Evolutionary conservation across 2,113 vertebrate species (phyloP).

Genomic region (Odocoileus virginianus): DNA sequence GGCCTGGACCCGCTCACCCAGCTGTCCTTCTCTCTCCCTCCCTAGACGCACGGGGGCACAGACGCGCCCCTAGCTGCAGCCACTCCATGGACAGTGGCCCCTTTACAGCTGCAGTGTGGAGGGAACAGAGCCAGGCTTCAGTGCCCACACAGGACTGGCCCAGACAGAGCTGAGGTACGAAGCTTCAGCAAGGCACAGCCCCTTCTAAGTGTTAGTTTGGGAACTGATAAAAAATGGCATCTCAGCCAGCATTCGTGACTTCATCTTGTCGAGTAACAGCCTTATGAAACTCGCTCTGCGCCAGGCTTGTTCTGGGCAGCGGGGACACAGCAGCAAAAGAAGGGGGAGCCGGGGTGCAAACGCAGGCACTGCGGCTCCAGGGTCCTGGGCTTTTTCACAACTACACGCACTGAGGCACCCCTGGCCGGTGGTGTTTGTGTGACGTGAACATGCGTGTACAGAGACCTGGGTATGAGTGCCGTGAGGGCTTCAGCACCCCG

Average conservation of each 20-base stretch:
- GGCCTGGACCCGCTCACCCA: not conserved
- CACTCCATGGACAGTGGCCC: rapidly evolving
- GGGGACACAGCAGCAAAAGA: not conserved
- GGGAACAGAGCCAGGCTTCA: not conserved
- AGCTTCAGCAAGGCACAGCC: not conserved
- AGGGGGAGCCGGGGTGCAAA: not conserved
- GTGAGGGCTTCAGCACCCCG: not conserved
- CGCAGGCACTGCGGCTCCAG: not conserved
- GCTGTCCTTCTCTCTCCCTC: not conserved
- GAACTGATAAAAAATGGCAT: not conserved
- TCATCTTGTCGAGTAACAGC: not conserved
- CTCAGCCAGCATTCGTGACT: no score
- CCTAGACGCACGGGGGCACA: not conserved
- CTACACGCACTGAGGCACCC: rapidly evolving
- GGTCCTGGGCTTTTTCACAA: not conserved
- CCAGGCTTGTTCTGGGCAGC: not conserved
- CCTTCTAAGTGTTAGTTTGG: not conserved
- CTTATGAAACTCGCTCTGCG: not conserved
- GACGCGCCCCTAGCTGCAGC: not conserved
- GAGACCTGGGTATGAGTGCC: rapidly evolving
- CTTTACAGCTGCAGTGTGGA: rapidly evolving
- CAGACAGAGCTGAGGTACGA: not conserved
- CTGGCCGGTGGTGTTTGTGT: rapidly evolving
- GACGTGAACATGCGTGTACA: rapidly evolving
- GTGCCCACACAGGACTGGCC: not conserved